Percentiles rank a stretch among this genome's conserved stretches.
Evolutionary conservation across 2,113 vertebrate species (phyloP).

Genomic region (Piprites chloris): DNA sequence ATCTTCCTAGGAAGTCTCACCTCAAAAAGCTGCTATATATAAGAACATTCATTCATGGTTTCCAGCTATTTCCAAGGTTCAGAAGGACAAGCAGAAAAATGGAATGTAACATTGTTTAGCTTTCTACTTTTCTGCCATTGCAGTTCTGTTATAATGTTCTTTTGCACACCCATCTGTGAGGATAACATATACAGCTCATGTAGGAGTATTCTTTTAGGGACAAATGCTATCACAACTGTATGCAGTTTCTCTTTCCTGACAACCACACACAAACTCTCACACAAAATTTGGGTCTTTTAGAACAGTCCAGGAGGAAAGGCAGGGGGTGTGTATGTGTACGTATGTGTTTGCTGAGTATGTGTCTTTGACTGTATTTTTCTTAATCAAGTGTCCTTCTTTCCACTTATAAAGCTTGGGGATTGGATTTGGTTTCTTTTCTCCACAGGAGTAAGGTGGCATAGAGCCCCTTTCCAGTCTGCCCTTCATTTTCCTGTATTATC

Average conservation of each 20-base stretch:
- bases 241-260: neutral
- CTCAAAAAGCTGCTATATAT: neutral
- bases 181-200: rapidly evolving
- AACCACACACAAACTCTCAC: neutral
- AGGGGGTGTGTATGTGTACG: rapidly evolving
- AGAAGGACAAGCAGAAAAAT: neutral
- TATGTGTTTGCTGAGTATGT: neutral
- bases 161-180: neutral
- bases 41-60: neutral
- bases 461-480: neutral
- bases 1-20: neutral
- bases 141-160: neutral
- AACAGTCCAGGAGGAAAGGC: neutral
- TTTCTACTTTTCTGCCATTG: neutral
- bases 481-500: neutral
- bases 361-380: neutral
- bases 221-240: neutral
- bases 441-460: neutral
- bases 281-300: neutral
- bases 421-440: neutral
- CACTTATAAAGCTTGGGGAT: neutral
- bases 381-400: neutral
- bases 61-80: neutral
- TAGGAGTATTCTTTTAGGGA: neutral
- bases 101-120: neutral